Base-by-base conservation (phyloP, 2,797 vertebrate species). In the Argyrosomus regius region DNA sequence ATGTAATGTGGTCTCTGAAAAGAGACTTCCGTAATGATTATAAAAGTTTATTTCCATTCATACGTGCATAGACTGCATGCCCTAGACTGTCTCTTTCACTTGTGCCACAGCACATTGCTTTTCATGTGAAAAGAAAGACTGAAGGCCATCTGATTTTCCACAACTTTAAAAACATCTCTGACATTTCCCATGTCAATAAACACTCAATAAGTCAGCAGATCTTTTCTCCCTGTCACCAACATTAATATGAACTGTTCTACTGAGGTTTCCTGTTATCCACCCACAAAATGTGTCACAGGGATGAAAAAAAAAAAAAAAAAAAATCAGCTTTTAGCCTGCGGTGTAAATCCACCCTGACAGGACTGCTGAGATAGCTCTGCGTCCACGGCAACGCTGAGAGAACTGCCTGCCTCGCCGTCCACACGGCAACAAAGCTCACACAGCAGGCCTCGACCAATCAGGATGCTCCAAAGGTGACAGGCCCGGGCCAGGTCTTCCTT, bases 341-440 rank as follows among this genome's bases (percentile, higher is more conserved):
- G 84, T 59, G 77, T 90, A 91, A 93, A 94, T 93, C 85, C 75
- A 8, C 77, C 78, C 85, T 91, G 93, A 94, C 92, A 93, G 91
- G 85, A 93, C 87, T 92, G 94, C 94, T 94, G 93, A 93, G 88
- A 89, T 83, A 69, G 93, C 93, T 87, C 89, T 83, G 89, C 84
- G 88, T 92, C 91, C 91, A 91, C 91, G 24, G 92, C 91, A 91
- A 92, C 87, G 84, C 90, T 91, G 72, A 49, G 69, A 88, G 83
- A 89, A 77, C 90, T 86, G 90, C 88, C 92, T 88, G 88, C 91
- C 83, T 93, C 77, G 39, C 77, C 64, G 81, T 93, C 93, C 93
- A 90, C 93, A 94, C 93, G 69, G 93, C 93, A 95, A 94, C 93
- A 94, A 91, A 90, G 90, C 91, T 79, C 83, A 84, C 88, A 82